phyloP scores from a whole-genome alignment of 2,888 invertebrate genomes.

The Tenthredo livida region DNA sequence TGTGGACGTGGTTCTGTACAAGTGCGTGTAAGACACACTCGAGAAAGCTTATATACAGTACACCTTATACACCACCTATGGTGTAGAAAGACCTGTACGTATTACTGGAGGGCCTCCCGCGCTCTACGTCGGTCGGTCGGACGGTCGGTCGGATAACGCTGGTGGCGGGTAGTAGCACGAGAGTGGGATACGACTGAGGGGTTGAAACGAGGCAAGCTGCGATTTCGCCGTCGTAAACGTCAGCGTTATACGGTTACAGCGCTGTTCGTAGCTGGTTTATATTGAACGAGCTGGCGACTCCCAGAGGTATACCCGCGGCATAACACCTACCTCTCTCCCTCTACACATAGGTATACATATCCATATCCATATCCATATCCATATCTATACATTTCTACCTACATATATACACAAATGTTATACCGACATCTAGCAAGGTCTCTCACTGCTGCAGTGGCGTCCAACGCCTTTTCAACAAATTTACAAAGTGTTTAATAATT shows the following conservation, averaged over 20 bases:
- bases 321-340: constrained; percentile 53
- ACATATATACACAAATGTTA: not conserved
- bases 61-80: constrained; percentile 31
- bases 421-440: not conserved
- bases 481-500: not conserved
- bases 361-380: not conserved
- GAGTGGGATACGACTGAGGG: constrained; percentile 60
- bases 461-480: not conserved
- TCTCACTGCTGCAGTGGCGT: not conserved
- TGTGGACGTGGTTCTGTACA: not conserved
- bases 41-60: not conserved
- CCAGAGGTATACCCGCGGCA: constrained; percentile 76
- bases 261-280: constrained; percentile 77
- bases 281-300: constrained; percentile 77
- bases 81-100: constrained; percentile 35
- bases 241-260: constrained; percentile 78
- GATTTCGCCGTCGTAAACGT: constrained; percentile 79
- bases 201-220: constrained; percentile 77
- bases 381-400: not conserved
- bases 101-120: constrained; percentile 45
- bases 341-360: not conserved
- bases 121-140: constrained; percentile 28
- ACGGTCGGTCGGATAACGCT: not conserved
- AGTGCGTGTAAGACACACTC: not conserved
- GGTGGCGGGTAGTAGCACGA: constrained; percentile 33